Conservation (phyloP, 92 coral and sea anemone genomes). For the Epizoanthus rinbou region DNA sequence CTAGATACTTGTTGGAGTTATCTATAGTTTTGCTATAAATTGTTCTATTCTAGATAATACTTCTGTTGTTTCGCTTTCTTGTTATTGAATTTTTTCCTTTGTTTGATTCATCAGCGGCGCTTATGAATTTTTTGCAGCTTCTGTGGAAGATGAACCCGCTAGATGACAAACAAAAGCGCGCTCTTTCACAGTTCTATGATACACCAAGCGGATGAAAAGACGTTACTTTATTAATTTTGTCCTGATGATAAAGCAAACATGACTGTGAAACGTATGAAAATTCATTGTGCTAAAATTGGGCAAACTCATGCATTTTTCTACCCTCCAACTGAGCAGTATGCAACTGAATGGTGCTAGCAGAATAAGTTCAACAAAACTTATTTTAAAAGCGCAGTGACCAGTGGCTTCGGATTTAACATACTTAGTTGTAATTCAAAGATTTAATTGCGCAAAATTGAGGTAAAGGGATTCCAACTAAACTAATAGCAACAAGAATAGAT, state of each 20-base stretch:
- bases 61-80: constrained; percentile 17
- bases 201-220: constrained; percentile 24
- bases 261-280: constrained; percentile 21
- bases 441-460: not conserved
- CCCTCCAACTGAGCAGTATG: not conserved
- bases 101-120: constrained; percentile 4
- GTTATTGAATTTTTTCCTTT: constrained; percentile 35
- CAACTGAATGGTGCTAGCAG: not conserved
- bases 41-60: constrained; percentile 25
- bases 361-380: not conserved
- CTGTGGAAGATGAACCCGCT: constrained; percentile 26
- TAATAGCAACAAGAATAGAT: not conserved
- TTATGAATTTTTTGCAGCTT: constrained; percentile 17
- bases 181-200: constrained; percentile 34
- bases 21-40: constrained; percentile 18
- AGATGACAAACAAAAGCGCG: constrained; percentile 7
- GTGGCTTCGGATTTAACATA: not conserved
- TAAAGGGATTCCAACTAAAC: not conserved
- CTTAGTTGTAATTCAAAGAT: not conserved
- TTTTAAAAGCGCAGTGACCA: not conserved
- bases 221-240: constrained; percentile 38
- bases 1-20: not conserved
- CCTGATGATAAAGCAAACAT: constrained; percentile 40
- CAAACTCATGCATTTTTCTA: not conserved
- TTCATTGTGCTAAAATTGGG: not conserved